Base-by-base conservation (phyloP, 2,797 vertebrate genomes). In the Lepus townsendii region DNA sequence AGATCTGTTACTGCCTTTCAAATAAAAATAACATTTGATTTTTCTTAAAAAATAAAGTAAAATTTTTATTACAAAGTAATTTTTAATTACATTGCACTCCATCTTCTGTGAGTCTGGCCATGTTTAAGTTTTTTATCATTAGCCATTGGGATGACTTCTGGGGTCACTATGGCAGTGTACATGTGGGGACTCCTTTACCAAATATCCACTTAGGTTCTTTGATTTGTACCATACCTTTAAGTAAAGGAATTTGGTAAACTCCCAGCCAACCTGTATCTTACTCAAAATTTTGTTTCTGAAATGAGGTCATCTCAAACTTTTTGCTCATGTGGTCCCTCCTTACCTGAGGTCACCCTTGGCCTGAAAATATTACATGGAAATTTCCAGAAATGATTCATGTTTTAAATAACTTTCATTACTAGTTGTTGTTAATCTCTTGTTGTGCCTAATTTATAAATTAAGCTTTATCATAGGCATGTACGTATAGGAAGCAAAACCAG, bases 111-210 rank as follows among this genome's bases (percentile, higher is more conserved):
- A 65, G 7, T 22, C 9, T 14, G 87, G 63, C 2, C 50, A 84
- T 10, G 77, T 66, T 94, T 85, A 26, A 73, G 38, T 12, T 72
- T 3, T 57, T 72, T 72, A 9, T 83, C 14, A 84, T 71, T 42
- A 7, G 7, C 50, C 68, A 14, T 7, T 8, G 16, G 35, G 4
- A 20, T 0, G 47, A 52, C 4, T 63, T 50, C 27, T 20, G 19
- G 38, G 20, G 30, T 32, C 57, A 17, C 26, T 0, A 1, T 80
- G 7, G 38, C 1, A 7, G n/a, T 20, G 5, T 52, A 24, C 0
- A 1, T 32, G 6, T 32, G 19, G 8, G 27, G 68, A 0, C 60
- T 8, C 3, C 7, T 82, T 77, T 63, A 35, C 10, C 22, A 77
- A 73, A 20, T 27, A 76, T 20, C 19, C 3, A 30, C 32, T 69